These are phyloP conservation scores for Amphimallon solstitiale DNA, from an alignment of 2,888 invertebrate genomes.

Conservation along the genomic window DNA sequence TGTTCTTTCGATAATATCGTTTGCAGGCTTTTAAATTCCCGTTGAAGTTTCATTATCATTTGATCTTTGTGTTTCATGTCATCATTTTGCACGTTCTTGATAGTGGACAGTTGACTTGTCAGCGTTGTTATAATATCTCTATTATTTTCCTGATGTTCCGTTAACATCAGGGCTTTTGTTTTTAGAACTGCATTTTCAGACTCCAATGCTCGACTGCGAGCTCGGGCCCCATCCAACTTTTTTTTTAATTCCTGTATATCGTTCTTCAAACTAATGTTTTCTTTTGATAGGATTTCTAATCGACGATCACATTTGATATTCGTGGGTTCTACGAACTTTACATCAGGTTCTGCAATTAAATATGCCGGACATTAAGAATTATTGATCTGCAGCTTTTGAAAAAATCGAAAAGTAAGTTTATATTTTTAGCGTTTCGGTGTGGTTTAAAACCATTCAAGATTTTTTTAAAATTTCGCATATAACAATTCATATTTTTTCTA, in stretches of 20 bases:
- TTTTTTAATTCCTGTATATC: conserved; percentile 70
- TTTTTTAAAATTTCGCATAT: too few relatives aligned
- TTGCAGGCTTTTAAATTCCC: conserved; percentile 52
- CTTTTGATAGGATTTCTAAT: conserved; percentile 70
- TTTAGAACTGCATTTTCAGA: conserved; percentile 70
- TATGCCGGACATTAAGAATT: too few relatives aligned
- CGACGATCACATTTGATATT: conserved; percentile 47
- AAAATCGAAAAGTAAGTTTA: conserved; percentile 20
- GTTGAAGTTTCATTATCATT: conserved; percentile 62
- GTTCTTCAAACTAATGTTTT: conserved; percentile 67
- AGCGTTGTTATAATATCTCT: conserved; percentile 72
- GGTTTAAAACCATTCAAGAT: too few relatives aligned
- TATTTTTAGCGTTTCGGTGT: neutral
- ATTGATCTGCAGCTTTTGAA: neutral
- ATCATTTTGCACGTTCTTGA: conserved; percentile 66
- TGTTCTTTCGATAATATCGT: conserved; percentile 64
- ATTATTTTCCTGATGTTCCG: conserved; percentile 73
- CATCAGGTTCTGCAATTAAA: conserved; percentile 15
- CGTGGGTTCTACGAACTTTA: conserved; percentile 1
- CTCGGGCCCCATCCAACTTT: conserved; percentile 74
- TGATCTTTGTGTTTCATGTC: conserved; percentile 66
- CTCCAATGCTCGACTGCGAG: conserved; percentile 75
- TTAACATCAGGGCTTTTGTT: conserved; percentile 69
- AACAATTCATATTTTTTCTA: too few relatives aligned
- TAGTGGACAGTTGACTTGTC: conserved; percentile 67